phyloP scores from a whole-genome alignment of 2,797 vertebrate genomes.

The Alca torda region DNA sequence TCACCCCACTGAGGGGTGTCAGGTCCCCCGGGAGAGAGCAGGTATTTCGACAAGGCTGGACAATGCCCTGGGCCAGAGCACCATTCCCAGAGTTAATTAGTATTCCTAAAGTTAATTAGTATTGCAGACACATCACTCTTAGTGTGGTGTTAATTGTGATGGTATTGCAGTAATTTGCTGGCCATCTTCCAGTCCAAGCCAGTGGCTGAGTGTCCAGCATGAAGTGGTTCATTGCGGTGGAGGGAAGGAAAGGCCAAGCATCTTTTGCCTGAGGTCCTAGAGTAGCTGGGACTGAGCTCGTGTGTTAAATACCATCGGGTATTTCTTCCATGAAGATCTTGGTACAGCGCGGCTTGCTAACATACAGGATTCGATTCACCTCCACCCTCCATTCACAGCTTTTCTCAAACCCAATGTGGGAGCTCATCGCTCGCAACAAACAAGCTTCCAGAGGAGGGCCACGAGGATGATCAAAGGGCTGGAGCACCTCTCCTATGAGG shows the following conservation, averaged over 20 bases:
- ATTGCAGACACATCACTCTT: neutral
- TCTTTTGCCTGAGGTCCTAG: neutral
- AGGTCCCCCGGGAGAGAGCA: neutral
- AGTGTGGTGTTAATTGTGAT: rapidly evolving
- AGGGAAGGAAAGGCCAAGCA: neutral
- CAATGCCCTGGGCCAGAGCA: neutral
- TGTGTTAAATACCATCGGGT: neutral
- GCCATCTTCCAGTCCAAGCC: neutral
- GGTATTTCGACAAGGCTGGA: neutral
- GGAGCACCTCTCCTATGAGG: too few relatives aligned
- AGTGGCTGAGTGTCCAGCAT: neutral
- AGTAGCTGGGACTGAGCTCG: neutral
- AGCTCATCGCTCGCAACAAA: neutral
- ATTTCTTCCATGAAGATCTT: neutral
- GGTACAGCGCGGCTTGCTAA: neutral
- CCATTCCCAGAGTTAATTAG: neutral
- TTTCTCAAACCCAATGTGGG: neutral
- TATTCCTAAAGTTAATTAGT: neutral
- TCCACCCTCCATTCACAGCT: neutral
- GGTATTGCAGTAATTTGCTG: neutral
- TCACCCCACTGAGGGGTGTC: rapidly evolving
- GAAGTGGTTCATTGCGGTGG: neutral
- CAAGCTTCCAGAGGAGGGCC: neutral
- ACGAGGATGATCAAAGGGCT: too few relatives aligned
- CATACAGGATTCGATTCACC: neutral